phyloP scores from a whole-genome alignment of 2,113 vertebrate species.

The Chamaea fasciata region DNA sequence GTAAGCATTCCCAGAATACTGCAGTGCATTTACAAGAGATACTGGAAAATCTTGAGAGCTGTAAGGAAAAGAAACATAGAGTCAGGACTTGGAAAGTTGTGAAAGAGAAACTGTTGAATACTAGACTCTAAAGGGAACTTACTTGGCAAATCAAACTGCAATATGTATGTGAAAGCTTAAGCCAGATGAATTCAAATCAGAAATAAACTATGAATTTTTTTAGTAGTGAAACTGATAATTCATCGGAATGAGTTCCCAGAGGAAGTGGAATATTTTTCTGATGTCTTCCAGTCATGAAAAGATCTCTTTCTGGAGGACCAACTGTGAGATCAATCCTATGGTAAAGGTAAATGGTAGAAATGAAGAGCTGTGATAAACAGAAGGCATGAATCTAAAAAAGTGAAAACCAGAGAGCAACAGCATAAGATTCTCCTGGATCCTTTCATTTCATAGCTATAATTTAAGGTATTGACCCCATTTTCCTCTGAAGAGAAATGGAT shows the following conservation, averaged over 20 bases:
- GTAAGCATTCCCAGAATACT: neutral
- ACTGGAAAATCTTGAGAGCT: neutral
- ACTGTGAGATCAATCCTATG: fast-evolving
- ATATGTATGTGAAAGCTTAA: neutral
- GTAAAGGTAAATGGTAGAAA: neutral
- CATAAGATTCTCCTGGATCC: neutral
- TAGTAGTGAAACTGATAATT: neutral
- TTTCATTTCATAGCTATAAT: neutral
- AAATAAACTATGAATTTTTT: neutral
- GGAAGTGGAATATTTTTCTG: neutral
- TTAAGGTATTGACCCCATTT: neutral
- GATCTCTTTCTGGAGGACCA: neutral
- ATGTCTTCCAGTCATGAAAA: neutral
- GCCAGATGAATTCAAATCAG: neutral
- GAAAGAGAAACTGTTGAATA: neutral
- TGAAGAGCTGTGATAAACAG: neutral
- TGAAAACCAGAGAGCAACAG: neutral
- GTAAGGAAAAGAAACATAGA: neutral
- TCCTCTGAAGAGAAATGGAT: slow-evolving; percentile 14
- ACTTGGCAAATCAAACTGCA: neutral
- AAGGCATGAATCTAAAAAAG: neutral
- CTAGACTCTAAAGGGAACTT: neutral
- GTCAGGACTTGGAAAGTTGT: neutral
- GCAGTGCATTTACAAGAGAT: neutral
- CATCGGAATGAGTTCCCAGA: neutral